Conservation (phyloP, 1,140 invertebrate species). For the Drosophila saltans region DNA sequence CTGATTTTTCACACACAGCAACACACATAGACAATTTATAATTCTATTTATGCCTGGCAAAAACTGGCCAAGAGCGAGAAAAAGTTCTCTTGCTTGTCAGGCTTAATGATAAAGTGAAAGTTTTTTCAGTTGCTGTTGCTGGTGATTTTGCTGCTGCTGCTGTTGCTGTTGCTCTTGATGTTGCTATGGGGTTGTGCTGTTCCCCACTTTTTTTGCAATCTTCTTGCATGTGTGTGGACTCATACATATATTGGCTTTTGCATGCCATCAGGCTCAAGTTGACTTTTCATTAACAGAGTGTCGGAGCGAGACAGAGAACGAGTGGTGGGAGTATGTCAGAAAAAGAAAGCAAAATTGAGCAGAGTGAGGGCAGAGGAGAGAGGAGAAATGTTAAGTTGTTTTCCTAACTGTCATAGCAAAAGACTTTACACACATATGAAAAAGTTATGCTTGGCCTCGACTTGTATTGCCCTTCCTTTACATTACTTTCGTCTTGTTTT, state of each 20-base stretch:
- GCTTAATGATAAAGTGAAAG: constrained; percentile 65
- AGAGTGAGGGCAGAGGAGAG: constrained; percentile 23
- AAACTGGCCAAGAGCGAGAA: constrained; percentile 38
- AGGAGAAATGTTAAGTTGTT: constrained; percentile 56
- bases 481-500: no score
- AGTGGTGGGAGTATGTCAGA: no score
- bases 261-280: constrained; percentile 55
- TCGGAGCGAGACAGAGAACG: constrained; percentile 21
- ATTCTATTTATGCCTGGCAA: constrained; percentile 59
- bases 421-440: constrained; percentile 47
- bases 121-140: constrained; percentile 50
- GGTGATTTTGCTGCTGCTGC: not conserved
- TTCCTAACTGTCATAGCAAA: constrained; percentile 61
- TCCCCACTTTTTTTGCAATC: constrained; percentile 17
- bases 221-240: constrained; percentile 39
- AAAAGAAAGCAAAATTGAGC: not conserved
- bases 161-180: not conserved
- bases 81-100: constrained; percentile 49
- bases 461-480: not conserved
- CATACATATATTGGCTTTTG: constrained; percentile 39
- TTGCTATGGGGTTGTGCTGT: constrained; percentile 18
- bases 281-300: constrained; percentile 61
- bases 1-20: constrained; percentile 53
- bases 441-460: constrained; percentile 24
- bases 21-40: constrained; percentile 46